Conservation (phyloP, 1,140 invertebrate genomes). For the Bilobella aurantiaca region DNA sequence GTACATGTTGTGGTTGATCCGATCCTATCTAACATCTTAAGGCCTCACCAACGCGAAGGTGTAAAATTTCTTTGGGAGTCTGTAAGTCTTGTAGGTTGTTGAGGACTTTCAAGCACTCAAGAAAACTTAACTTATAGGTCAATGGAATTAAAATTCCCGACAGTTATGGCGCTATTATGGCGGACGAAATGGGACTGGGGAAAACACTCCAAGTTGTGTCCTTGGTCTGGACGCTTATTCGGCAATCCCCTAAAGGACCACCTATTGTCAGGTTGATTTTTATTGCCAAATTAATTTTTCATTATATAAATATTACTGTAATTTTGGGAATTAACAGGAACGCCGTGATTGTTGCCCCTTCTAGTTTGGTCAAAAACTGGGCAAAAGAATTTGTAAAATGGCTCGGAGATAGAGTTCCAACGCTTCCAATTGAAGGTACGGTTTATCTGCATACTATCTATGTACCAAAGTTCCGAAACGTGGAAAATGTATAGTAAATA, state of each 20-base stretch:
- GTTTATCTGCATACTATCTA: not conserved
- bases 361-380: slow-evolving; percentile 98
- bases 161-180: slow-evolving; percentile 94
- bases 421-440: slow-evolving; percentile 71
- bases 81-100: slow-evolving; percentile 40
- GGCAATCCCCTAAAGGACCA: slow-evolving; percentile 55
- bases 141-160: slow-evolving; percentile 79
- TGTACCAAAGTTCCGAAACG: too few species aligned
- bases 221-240: slow-evolving; percentile 85
- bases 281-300: too few species aligned
- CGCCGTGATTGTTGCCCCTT: slow-evolving; percentile 89
- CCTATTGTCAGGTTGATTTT: slow-evolving; percentile 42
- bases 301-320: too few species aligned
- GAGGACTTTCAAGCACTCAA: not conserved
- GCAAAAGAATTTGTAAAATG: slow-evolving; percentile 97
- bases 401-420: slow-evolving; percentile 70
- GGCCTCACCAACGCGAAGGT: slow-evolving; percentile 97
- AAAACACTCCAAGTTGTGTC: slow-evolving; percentile 98
- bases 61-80: slow-evolving; percentile 99
- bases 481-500: not conserved
- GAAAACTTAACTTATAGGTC: slow-evolving; percentile 39
- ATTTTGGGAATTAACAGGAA: slow-evolving; percentile 44
- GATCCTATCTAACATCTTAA: slow-evolving; percentile 70
- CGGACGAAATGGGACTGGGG: slow-evolving; percentile 94
- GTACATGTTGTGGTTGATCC: slow-evolving; percentile 95